Evolutionary conservation across 2,888 invertebrate species (phyloP), one percentile per base, ranked within the genome.

Genomic region (Hypsopygia costalis): DNA sequence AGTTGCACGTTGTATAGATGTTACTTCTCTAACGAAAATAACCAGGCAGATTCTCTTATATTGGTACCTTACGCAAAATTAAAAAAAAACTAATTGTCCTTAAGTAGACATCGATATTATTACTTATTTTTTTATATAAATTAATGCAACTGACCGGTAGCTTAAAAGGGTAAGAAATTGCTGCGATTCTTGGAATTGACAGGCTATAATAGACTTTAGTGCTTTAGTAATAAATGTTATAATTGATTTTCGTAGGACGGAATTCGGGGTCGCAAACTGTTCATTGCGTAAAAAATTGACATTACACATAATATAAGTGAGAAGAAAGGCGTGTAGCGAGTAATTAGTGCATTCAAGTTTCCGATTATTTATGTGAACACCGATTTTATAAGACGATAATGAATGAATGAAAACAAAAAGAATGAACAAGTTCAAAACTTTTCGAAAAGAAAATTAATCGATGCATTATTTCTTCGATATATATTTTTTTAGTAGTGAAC

Each of bases 221-320:
- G 0, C 0, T 0, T 12, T 8, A 1, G 10, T 7, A 8, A 20
- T 34, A 39, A 33, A 27, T 6, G 10, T 27, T 8, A 16, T 22
- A 21, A 8, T 25, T 0, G 2, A 7, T 16, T 27, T 25, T 25
- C n/a, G 6, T 25, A 7, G n/a, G 6, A n/a, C 3, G 3, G 11
- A 10, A 39, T 9, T 20, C 7, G 30, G 16, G 21, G 36, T 20
- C 11, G 21, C 31, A 49, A 54, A 53, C 43, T 48, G 41, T 38
- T 47, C 5, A 44, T 61, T 58, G 51, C 52, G 53, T 49, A 57
- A 58, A 47, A 35, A 51, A 53, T 34, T 59, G 60, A 57, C 58
- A 61, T 63, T 58, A 53, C 43, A 47, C 34, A 44, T 45, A n/a
- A n/a, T n/a, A n/a, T 46, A 39, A 44, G 43, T 38, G 21, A 31